These are phyloP conservation scores for Rhinolophus sinicus DNA, from an alignment of 2,113 vertebrate species.

Conservation along the genomic window DNA sequence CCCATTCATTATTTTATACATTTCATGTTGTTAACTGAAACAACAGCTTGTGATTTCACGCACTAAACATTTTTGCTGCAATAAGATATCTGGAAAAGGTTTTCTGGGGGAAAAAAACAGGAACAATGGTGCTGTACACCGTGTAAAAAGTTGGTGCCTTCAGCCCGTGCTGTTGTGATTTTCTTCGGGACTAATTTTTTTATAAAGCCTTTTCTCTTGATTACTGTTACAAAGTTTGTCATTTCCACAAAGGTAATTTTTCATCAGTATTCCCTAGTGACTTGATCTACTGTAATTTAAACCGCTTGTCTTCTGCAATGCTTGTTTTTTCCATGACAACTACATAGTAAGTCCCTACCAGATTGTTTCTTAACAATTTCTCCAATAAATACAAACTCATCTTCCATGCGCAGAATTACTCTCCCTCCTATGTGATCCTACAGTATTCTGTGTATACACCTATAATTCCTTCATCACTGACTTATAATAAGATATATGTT, in stretches of 20 bases:
- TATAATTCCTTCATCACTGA: neutral
- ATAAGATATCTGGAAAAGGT: neutral
- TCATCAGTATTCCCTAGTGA: neutral
- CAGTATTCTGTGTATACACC: neutral
- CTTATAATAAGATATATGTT: neutral
- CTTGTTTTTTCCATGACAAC: neutral
- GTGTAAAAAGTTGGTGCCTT: neutral
- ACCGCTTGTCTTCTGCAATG: neutral
- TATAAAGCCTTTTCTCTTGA: neutral
- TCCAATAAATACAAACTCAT: neutral
- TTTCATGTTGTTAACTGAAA: neutral
- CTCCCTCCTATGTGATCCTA: neutral
- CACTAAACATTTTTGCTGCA: neutral
- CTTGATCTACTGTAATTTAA: neutral
- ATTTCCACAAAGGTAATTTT: neutral
- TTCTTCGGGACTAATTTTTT: neutral
- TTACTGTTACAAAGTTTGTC: conserved; percentile 4
- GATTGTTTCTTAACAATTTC: neutral
- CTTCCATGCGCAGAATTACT: neutral
- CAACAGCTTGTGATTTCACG: neutral
- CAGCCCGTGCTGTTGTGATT: neutral
- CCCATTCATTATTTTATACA: neutral
- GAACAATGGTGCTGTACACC: neutral
- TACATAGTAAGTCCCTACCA: neutral
- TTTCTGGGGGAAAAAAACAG: neutral